A percentile compares a stretch with the other conserved stretches of the same genome.
Evolutionary conservation across 2,113 vertebrate species (phyloP).

Genomic region (Cyprinodon brontotheroides): DNA sequence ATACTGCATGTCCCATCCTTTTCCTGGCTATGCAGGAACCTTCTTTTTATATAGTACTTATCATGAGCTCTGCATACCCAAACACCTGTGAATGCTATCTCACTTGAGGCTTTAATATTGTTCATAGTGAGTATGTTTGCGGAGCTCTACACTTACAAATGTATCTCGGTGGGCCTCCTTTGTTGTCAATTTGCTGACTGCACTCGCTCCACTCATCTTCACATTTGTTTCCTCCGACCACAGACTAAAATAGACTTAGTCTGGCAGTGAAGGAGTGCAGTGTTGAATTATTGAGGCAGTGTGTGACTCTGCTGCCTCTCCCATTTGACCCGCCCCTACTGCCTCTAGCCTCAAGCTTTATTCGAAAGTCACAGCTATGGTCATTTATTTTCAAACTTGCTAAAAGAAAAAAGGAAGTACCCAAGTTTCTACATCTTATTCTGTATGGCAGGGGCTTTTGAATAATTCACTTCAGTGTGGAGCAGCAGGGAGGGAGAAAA

Average conservation of each 20-base stretch:
- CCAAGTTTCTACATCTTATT: constrained; percentile 32
- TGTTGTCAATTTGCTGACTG: constrained; percentile 5
- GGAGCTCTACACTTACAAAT: neutral
- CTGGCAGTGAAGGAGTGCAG: constrained; percentile 60
- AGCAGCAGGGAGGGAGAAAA: constrained; percentile 6
- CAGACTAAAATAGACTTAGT: constrained; percentile 68
- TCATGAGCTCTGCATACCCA: constrained; percentile 35
- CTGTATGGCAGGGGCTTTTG: constrained; percentile 30
- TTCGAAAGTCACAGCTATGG: constrained; percentile 6
- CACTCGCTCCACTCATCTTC: constrained; percentile 12
- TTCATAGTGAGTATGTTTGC: neutral
- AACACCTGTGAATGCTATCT: constrained; percentile 40
- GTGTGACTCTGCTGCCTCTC: constrained; percentile 33
- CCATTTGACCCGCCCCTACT: constrained; percentile 42
- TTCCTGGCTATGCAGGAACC: no score
- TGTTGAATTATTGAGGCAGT: constrained; percentile 74
- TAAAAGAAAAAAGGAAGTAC: constrained; percentile 2
- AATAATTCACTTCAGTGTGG: constrained; percentile 29
- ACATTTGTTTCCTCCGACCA: constrained; percentile 28
- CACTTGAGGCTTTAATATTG: constrained; percentile 20
- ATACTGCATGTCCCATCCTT: neutral
- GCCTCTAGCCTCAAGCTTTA: constrained; percentile 41
- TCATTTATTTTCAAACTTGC: constrained; percentile 30
- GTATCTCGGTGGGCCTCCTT: neutral
- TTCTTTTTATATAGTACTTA: constrained; percentile 36